Base-by-base conservation (phyloP, 2,888 invertebrate species). In the Himalopsyche tibetana region DNA sequence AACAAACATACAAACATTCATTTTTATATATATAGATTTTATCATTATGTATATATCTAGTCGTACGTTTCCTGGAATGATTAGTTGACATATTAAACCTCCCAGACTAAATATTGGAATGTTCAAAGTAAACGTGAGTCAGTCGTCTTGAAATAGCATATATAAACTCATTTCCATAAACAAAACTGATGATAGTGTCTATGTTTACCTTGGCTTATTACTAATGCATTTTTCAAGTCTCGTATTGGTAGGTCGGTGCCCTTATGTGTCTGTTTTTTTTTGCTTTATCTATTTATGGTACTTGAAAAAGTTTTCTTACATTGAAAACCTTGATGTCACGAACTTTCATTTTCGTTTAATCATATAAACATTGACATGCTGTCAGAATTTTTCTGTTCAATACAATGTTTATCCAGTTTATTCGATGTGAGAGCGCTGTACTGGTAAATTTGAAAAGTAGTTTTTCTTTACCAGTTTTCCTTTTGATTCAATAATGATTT, bases 21-120 rank as follows among this genome's bases (percentile, higher is more conserved):
- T n/a, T n/a, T n/a, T n/a, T n/a, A n/a, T n/a, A n/a, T n/a, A n/a
- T n/a, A n/a, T n/a, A n/a, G n/a, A n/a, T 15, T 12, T 36, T 74
- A 5, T 38, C 38, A 74, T 8, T 36, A 74, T 74, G 74, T 38
- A 74, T 74, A 36, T 38, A 74, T 74, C 15, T 51, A 28, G 74
- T 74, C 74, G 2, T n/a, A 74, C 36, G 38, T n/a, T 74, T 74
- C 12, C 36, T 74, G 69, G 69, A 36, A 69, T 69, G 28, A 69
- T 69, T 28, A 69, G 2, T 69, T 28, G 69, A 56, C 19, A 11
- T 56, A 55, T 12, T 55, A 5, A 56, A 17, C 5, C n/a, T 17
- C 12, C 5, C 12, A 17, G 56, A n/a, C n/a, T 56, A 56, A 56
- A 19, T 56, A 17, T 17, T 5, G 17, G n/a, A 11, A 28, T 11